Evolutionary conservation across 2,888 invertebrate genomes (phyloP).

Genomic region (Zygaena filipendulae): DNA sequence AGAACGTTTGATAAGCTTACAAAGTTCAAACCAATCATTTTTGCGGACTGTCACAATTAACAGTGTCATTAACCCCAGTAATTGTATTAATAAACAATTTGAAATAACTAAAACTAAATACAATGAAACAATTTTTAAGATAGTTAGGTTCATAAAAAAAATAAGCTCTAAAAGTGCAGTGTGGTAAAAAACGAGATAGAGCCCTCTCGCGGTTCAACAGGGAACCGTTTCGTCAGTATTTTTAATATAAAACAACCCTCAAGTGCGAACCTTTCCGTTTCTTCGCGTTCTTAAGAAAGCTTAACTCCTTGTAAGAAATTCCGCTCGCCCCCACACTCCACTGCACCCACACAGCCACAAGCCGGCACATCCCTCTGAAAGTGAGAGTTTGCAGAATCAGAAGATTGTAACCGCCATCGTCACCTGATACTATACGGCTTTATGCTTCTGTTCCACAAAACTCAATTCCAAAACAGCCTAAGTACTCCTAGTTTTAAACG

Average conservation of each 20-base stretch:
- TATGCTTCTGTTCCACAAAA: constrained; percentile 15
- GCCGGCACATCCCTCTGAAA: constrained; percentile 17
- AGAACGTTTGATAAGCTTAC: too few species aligned
- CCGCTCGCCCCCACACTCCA: constrained; percentile 33
- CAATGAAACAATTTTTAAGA: too few species aligned
- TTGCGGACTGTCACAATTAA: too few species aligned
- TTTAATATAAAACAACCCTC: constrained; percentile 54
- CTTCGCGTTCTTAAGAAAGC: constrained; percentile 65
- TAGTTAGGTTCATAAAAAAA: too few species aligned
- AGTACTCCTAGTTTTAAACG: constrained; percentile 6
- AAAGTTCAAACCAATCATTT: too few species aligned
- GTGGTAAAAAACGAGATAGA: constrained; percentile 24
- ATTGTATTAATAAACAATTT: too few species aligned
- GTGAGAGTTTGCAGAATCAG: too few species aligned
- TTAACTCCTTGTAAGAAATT: constrained; percentile 53
- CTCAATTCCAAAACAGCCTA: constrained; percentile 21
- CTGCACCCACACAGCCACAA: constrained; percentile 28
- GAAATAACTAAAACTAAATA: too few species aligned
- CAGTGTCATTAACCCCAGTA: too few species aligned
- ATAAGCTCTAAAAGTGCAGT: too few species aligned
- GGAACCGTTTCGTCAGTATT: constrained; percentile 41
- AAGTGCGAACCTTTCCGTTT: constrained; percentile 61
- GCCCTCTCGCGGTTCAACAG: constrained; percentile 42
- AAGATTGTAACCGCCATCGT: too few species aligned
- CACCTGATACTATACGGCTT: too few species aligned